phyloP scores from a whole-genome alignment of 2,113 vertebrate genomes.

The Thunnus maccoyii region DNA sequence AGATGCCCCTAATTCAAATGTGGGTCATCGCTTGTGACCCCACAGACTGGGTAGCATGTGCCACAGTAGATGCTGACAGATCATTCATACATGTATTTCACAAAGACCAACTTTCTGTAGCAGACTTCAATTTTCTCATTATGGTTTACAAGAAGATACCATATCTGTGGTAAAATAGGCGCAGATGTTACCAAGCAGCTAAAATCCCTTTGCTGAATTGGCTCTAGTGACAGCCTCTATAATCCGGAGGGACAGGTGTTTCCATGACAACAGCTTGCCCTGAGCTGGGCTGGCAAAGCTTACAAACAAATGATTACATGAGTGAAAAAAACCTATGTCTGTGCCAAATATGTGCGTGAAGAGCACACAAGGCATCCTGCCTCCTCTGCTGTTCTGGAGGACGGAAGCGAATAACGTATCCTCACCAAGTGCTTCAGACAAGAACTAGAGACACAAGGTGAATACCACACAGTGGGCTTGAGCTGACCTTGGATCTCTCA shows the following conservation, averaged over 20 bases:
- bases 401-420: background rate
- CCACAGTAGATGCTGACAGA: background rate
- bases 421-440: background rate
- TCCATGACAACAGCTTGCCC: constrained; percentile 74
- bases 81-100: background rate
- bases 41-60: constrained; percentile 45
- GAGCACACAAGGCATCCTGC: constrained; percentile 13
- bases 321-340: constrained; percentile 34
- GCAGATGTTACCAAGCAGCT: constrained; percentile 36
- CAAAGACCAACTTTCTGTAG: background rate
- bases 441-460: constrained; percentile 4
- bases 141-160: background rate
- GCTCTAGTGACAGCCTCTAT: constrained; percentile 55
- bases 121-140: background rate
- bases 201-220: constrained; percentile 66
- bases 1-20: constrained; percentile 49
- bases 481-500: constrained; percentile 41
- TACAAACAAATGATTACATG: constrained; percentile 73
- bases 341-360: constrained; percentile 53
- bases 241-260: constrained; percentile 75
- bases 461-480: background rate
- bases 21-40: constrained; percentile 43
- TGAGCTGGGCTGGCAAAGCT: constrained; percentile 65
- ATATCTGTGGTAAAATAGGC: constrained; percentile 37
- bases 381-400: constrained; percentile 29